Conservation (phyloP, 2,113 vertebrate genomes). For the Procavia capensis region DNA sequence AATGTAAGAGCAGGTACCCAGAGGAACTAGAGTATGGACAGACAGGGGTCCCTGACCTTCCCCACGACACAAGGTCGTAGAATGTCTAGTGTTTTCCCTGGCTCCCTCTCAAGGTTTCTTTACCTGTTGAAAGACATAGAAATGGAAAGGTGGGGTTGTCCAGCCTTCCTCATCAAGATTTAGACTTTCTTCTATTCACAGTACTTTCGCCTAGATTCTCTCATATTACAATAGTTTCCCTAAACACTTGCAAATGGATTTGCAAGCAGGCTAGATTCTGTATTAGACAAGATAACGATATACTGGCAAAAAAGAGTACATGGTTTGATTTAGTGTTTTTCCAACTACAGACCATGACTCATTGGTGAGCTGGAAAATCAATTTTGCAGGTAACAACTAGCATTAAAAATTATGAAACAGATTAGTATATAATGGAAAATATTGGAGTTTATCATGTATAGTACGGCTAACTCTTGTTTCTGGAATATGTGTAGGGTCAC, state of each 20-base stretch:
- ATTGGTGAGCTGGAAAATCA: background rate
- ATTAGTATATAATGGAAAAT: background rate
- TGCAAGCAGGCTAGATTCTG: background rate
- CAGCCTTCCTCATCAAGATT: background rate
- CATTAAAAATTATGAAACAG: background rate
- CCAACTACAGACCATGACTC: background rate
- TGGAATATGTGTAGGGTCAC: background rate
- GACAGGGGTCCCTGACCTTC: fast-evolving
- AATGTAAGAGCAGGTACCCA: background rate
- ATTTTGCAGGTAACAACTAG: background rate
- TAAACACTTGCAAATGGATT: background rate
- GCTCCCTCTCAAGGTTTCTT: background rate
- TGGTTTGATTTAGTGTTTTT: background rate
- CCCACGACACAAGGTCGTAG: background rate
- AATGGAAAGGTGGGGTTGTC: background rate
- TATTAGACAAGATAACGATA: background rate
- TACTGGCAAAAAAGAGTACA: background rate
- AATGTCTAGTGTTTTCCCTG: background rate
- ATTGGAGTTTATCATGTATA: background rate
- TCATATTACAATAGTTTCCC: background rate
- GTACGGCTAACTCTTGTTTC: background rate
- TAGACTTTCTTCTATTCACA: background rate
- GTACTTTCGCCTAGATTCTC: background rate
- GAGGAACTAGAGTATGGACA: background rate
- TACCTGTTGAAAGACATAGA: background rate